Evolutionary conservation across 2,113 vertebrate genomes (phyloP).

Genomic region (Pterocles burchelli): DNA sequence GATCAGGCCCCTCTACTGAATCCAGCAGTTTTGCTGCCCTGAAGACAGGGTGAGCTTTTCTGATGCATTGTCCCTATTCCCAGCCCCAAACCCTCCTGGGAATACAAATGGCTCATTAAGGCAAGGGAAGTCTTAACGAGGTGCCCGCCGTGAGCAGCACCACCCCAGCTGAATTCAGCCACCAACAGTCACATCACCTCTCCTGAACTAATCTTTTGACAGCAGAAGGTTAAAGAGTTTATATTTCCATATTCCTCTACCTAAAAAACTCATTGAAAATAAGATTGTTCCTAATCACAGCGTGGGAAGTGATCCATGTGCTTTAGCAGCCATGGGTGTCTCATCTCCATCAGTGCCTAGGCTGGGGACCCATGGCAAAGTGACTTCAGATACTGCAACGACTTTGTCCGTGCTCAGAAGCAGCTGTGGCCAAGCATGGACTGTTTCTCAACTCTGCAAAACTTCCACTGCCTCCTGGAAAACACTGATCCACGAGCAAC

Average conservation of each 20-base stretch:
- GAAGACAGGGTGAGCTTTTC: background rate
- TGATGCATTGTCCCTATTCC: background rate
- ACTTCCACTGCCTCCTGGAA: background rate
- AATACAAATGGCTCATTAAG: background rate
- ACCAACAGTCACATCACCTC: background rate
- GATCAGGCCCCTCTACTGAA: background rate
- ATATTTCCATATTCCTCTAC: conserved; percentile 17
- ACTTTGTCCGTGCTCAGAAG: background rate
- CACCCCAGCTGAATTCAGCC: conserved; percentile 23
- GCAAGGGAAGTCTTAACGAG: rapidly evolving
- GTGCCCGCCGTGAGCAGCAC: rapidly evolving
- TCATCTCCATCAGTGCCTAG: background rate
- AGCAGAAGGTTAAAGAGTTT: conserved; percentile 17
- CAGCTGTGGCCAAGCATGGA: background rate
- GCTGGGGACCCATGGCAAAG: background rate
- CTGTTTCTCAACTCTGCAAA: background rate
- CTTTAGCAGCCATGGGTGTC: background rate
- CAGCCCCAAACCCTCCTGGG: background rate
- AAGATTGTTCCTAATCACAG: background rate
- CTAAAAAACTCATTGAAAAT: background rate
- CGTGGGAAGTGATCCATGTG: background rate
- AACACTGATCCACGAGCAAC: background rate
- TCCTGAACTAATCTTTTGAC: conserved; percentile 36
- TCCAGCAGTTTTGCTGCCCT: background rate
- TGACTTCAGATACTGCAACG: background rate